A percentile compares a stretch with the other conserved stretches of the same genome.
These are phyloP conservation scores for Cephus sareptanus DNA, from an alignment of 2,888 invertebrate genomes.

Conservation along the genomic window DNA sequence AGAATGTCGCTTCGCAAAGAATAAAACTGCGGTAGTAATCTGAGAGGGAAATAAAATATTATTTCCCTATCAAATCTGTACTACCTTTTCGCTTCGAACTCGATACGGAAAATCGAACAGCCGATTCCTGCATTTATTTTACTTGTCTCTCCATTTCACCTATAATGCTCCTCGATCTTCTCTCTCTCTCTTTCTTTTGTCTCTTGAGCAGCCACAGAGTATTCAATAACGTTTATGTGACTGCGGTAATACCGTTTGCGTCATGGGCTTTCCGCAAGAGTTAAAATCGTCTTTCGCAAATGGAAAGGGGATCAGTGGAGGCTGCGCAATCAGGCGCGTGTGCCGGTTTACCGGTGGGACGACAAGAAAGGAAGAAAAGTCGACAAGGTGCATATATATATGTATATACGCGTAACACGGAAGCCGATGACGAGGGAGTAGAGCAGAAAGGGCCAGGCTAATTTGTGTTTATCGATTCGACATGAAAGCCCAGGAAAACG, in stretches of 20 bases:
- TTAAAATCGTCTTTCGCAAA: background rate
- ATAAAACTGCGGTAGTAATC: slow-evolving; percentile 49
- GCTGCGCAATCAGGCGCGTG: background rate
- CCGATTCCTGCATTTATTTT: slow-evolving; percentile 48
- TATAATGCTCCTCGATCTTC: slow-evolving; percentile 14
- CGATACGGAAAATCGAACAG: slow-evolving; percentile 26
- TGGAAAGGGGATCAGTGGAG: background rate
- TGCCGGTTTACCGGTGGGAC: background rate
- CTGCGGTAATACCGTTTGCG: slow-evolving; percentile 40
- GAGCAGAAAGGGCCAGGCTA: background rate
- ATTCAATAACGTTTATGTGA: slow-evolving; percentile 59
- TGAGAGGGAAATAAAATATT: slow-evolving; percentile 58
- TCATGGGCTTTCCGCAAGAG: background rate
- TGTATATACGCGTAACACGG: background rate
- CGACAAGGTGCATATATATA: background rate
- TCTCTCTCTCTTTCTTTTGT: slow-evolving; percentile 31
- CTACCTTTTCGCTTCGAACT: slow-evolving; percentile 48
- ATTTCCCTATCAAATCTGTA: slow-evolving; percentile 60
- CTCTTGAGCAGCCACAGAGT: slow-evolving; percentile 39
- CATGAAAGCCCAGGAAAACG: background rate
- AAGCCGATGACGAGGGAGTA: background rate
- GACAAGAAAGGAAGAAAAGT: background rate
- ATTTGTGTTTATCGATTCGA: background rate
- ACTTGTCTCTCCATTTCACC: slow-evolving; percentile 25
- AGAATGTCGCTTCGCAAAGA: slow-evolving; percentile 37